Conservation (phyloP, 2,888 invertebrate species). For the Drosophila niveifrons region DNA sequence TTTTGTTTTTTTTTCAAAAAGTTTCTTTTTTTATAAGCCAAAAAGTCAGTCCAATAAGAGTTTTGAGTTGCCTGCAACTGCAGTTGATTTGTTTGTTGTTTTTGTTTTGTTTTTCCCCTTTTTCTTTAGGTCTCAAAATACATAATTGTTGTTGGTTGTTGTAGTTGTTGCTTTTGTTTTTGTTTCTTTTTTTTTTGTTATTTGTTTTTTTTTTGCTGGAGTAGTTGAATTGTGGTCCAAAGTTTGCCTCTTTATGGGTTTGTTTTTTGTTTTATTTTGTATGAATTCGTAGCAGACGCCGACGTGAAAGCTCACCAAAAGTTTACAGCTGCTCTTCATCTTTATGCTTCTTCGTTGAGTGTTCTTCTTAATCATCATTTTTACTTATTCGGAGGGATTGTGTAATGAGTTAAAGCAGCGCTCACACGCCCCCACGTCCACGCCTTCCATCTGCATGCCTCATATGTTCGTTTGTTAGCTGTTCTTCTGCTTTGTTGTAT, state of each 20-base stretch:
- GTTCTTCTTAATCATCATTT: conserved; percentile 32
- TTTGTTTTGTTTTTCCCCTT: conserved; percentile 46
- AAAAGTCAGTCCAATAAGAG: conserved; percentile 81
- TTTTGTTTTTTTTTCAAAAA: conserved; percentile 68
- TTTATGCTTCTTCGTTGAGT: conserved; percentile 2
- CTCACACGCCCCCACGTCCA: conserved; percentile 51
- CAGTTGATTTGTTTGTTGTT: conserved; percentile 77
- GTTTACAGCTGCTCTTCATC: conserved; percentile 36
- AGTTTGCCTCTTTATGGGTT: conserved; percentile 78
- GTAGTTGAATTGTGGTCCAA: conserved; percentile 73
- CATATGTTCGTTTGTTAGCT: conserved; percentile 14
- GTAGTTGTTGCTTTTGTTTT: conserved; percentile 51
- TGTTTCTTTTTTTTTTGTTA: conserved; percentile 52
- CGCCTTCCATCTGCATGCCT: conserved; percentile 45
- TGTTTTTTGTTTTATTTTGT: conserved; percentile 24
- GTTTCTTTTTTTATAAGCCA: conserved; percentile 79
- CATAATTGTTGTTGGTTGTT: conserved; percentile 56
- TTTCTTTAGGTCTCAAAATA: conserved; percentile 69
- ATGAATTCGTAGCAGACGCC: conserved; percentile 33
- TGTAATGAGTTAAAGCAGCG: conserved; percentile 62
- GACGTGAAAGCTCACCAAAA: conserved; percentile 34
- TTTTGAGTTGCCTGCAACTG: conserved; percentile 83
- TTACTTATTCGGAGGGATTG: conserved; percentile 78
- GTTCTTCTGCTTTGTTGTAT: neutral
- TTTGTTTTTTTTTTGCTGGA: conserved; percentile 63